phyloP scores from a whole-genome alignment of 1,140 invertebrate species.

The Diuraphis noxia region DNA sequence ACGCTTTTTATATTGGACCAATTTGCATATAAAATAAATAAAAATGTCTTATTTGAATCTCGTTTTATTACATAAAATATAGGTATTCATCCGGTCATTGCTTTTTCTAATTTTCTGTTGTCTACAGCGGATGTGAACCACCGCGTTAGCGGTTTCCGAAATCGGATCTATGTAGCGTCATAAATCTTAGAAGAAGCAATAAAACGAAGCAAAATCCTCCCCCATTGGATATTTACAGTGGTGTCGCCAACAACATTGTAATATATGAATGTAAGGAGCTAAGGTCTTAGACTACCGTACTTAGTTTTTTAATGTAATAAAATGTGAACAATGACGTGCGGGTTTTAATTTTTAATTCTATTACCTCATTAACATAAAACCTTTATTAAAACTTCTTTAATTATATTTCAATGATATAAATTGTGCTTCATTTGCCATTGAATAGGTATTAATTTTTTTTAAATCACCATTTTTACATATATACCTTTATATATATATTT shows the following conservation, averaged over 20 bases:
- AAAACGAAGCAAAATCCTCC: constrained; percentile 29
- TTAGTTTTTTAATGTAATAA: constrained; percentile 12
- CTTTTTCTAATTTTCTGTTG: constrained; percentile 5
- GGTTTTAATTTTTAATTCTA: constrained; percentile 14
- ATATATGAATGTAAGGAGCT: constrained; percentile 21
- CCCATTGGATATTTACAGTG: background rate
- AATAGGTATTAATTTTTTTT: constrained; percentile 38
- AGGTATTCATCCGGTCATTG: background rate
- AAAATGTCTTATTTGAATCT: constrained; percentile 6
- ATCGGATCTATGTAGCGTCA: background rate
- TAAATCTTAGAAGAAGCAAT: constrained; percentile 38
- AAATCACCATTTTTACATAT: constrained; percentile 19
- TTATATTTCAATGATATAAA: constrained; percentile 19
- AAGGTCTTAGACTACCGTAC: background rate
- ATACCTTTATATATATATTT: background rate
- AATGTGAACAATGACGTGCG: background rate
- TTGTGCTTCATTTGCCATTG: background rate
- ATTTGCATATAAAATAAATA: constrained; percentile 6
- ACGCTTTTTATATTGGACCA: background rate
- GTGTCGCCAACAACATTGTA: constrained; percentile 24
- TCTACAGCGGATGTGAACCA: background rate
- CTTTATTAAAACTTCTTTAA: constrained; percentile 2
- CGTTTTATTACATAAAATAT: background rate
- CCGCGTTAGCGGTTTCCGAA: constrained; percentile 33
- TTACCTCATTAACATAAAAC: constrained; percentile 11